phyloP scores from a whole-genome alignment of 2,113 vertebrate genomes.

The Narcine bancroftii region DNA sequence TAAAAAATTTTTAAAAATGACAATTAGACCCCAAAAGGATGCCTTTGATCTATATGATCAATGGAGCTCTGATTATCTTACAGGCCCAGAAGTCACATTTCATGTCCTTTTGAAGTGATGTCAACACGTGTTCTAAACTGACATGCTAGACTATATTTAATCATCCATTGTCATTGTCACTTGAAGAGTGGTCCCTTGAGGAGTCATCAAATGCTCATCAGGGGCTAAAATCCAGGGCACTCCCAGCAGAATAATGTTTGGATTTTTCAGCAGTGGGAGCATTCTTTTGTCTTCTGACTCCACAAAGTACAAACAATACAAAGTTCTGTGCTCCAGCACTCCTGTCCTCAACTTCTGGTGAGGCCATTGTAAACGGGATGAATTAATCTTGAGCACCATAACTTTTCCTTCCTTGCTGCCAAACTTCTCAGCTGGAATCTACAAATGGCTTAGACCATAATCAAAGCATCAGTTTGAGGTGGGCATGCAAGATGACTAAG shows the following conservation, averaged over 20 bases:
- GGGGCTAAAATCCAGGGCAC: background rate
- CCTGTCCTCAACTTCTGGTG: background rate
- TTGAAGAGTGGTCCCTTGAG: slow-evolving; percentile 2
- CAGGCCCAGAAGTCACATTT: slow-evolving; percentile 28
- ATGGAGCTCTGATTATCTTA: slow-evolving; percentile 20
- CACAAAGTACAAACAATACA: background rate
- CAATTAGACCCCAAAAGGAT: slow-evolving; percentile 30
- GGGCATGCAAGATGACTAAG: no score
- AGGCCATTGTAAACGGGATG: background rate
- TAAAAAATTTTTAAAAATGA: no score
- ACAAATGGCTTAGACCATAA: background rate
- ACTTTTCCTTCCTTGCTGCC: background rate
- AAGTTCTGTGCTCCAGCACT: background rate
- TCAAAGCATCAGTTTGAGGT: background rate
- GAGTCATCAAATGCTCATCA: background rate
- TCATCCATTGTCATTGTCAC: slow-evolving; percentile 5
- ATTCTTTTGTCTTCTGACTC: background rate
- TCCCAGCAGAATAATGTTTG: background rate
- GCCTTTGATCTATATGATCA: slow-evolving; percentile 28
- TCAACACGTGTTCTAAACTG: slow-evolving; percentile 6
- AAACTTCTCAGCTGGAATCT: background rate
- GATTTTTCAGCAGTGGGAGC: background rate
- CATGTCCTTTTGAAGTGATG: slow-evolving; percentile 30
- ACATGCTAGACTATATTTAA: background rate
- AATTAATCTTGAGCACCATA: background rate